phyloP scores from a whole-genome alignment of 2,888 invertebrate genomes.

The Gibbula magus region DNA sequence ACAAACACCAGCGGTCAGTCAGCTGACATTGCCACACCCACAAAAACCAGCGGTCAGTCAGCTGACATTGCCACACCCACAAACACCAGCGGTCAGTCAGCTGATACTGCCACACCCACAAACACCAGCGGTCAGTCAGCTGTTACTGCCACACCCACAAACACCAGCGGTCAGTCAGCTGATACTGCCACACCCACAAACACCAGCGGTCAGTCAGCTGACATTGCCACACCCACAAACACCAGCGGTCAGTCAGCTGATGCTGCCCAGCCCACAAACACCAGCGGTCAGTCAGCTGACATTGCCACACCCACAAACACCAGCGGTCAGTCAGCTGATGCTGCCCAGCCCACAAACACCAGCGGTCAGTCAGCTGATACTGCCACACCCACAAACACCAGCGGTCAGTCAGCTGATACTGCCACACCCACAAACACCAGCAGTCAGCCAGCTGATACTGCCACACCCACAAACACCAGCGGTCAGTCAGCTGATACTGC shows the following conservation, averaged over 20 bases:
- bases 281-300: no score
- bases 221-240: not conserved
- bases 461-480: not conserved
- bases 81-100: not conserved
- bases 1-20: not conserved
- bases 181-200: not conserved
- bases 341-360: no score
- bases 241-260: constrained; percentile 52
- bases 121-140: no score
- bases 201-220: no score
- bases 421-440: not conserved
- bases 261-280: constrained; percentile 72
- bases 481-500: no score
- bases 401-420: no score
- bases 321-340: constrained; percentile 72
- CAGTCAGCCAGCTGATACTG: not conserved
- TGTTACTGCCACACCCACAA: not conserved
- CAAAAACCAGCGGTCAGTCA: no score
- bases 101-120: not conserved
- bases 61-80: not conserved
- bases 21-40: not conserved
- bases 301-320: not conserved
- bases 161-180: not conserved
- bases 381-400: not conserved
- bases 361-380: no score